A percentile compares a stretch with the other conserved stretches of the same genome.
Evolutionary conservation across 2,888 invertebrate species (phyloP).

Genomic region (Dusona sp.): DNA sequence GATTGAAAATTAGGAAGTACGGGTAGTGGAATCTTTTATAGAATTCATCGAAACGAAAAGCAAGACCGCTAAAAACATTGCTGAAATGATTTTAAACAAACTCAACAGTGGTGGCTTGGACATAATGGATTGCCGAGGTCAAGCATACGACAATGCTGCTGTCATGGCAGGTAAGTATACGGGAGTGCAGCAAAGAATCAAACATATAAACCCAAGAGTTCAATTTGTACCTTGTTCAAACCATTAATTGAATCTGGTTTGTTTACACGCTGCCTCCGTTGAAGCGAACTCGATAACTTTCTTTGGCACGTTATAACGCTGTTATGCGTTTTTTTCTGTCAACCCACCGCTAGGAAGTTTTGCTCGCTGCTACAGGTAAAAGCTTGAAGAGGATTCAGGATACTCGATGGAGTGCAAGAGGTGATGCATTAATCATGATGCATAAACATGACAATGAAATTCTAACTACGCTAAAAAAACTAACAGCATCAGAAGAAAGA

Average conservation of each 20-base stretch:
- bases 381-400: too few relatives aligned
- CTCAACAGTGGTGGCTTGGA: conserved; percentile 64
- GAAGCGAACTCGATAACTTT: conserved; percentile 67
- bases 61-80: conserved; percentile 42
- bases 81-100: conserved; percentile 61
- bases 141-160: conserved; percentile 74
- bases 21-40: conserved; percentile 72
- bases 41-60: conserved; percentile 71
- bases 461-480: conserved; percentile 2
- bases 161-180: conserved; percentile 68
- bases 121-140: conserved; percentile 67
- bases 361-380: background rate
- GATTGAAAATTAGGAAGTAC: conserved; percentile 68
- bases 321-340: conserved; percentile 52
- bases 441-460: background rate
- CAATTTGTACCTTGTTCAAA: conserved; percentile 44
- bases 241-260: conserved; percentile 61
- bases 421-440: background rate
- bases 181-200: conserved; percentile 56
- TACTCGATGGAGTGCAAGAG: conserved; percentile 13
- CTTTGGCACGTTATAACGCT: conserved; percentile 57
- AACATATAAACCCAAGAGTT: conserved; percentile 41
- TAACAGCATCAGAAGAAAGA: background rate
- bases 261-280: conserved; percentile 71
- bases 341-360: conserved; percentile 44